These are phyloP conservation scores for Erithacus rubecula DNA, from an alignment of 2,797 vertebrate genomes.

Conservation along the genomic window DNA sequence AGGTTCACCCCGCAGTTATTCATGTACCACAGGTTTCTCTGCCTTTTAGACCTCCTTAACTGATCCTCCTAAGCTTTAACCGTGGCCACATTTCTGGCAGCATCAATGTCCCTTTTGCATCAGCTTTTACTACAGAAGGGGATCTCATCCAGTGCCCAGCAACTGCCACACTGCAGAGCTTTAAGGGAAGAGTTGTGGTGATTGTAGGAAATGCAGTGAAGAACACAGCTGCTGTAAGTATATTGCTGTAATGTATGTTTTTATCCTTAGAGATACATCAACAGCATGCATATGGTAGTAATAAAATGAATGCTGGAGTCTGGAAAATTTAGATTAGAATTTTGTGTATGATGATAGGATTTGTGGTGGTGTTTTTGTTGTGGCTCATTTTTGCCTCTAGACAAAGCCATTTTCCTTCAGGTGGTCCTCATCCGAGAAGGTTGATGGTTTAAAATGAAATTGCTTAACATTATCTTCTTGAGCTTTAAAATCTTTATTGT, in stretches of 20 bases:
- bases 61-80: conserved; percentile 80
- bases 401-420: background rate
- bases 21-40: background rate
- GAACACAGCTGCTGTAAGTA: conserved; percentile 84
- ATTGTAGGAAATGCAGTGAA: conserved; percentile 87
- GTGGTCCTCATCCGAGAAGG: background rate
- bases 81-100: conserved; percentile 94
- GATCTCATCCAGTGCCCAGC: conserved; percentile 86
- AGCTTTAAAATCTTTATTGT: background rate
- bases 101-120: conserved; percentile 88
- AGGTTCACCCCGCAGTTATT: background rate
- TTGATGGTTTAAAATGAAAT: background rate
- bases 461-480: background rate
- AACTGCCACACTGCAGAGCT: conserved; percentile 83
- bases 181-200: conserved; percentile 91
- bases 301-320: background rate
- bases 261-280: background rate
- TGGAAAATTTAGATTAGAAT: background rate
- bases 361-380: background rate
- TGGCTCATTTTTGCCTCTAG: background rate
- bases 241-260: background rate
- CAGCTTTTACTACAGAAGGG: conserved; percentile 84
- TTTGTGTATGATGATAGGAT: background rate
- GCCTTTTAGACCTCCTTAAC: conserved; percentile 31
- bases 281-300: background rate